Evolutionary conservation across 2,113 vertebrate genomes (phyloP).

Genomic region (Hylia prasina): DNA sequence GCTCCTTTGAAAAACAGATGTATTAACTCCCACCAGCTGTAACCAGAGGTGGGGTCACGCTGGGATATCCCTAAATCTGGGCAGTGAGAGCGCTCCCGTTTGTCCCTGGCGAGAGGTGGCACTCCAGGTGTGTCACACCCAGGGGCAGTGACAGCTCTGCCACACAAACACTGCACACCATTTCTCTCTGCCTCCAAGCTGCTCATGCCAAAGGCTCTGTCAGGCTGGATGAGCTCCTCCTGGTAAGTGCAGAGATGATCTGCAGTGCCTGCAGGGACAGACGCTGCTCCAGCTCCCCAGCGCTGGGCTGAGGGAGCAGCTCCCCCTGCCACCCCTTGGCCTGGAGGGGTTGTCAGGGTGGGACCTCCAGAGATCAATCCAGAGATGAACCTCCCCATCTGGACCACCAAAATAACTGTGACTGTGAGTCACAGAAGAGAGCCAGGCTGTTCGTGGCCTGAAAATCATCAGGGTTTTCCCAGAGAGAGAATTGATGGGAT

Average conservation of each 20-base stretch:
- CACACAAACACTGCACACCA: neutral
- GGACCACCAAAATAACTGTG: neutral
- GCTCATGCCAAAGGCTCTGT: neutral
- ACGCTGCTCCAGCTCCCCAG: neutral
- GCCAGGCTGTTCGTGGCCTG: neutral
- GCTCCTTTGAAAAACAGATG: accelerated
- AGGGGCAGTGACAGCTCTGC: neutral
- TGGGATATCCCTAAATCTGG: accelerated
- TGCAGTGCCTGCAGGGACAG: accelerated
- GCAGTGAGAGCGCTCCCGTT: accelerated
- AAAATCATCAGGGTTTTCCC: neutral
- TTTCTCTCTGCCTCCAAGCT: neutral
- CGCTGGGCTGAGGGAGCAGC: neutral
- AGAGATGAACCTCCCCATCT: neutral
- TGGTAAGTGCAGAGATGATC: neutral
- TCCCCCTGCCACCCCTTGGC: neutral
- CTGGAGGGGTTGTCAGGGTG: neutral
- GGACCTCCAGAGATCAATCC: neutral
- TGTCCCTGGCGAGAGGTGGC: accelerated
- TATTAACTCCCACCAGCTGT: accelerated
- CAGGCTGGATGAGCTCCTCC: neutral
- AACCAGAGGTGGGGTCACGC: accelerated
- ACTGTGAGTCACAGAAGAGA: neutral
- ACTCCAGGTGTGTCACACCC: neutral
- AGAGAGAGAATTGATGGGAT: neutral